Evolutionary conservation across 2,888 invertebrate genomes (phyloP).

Genomic region (Troides helena): DNA sequence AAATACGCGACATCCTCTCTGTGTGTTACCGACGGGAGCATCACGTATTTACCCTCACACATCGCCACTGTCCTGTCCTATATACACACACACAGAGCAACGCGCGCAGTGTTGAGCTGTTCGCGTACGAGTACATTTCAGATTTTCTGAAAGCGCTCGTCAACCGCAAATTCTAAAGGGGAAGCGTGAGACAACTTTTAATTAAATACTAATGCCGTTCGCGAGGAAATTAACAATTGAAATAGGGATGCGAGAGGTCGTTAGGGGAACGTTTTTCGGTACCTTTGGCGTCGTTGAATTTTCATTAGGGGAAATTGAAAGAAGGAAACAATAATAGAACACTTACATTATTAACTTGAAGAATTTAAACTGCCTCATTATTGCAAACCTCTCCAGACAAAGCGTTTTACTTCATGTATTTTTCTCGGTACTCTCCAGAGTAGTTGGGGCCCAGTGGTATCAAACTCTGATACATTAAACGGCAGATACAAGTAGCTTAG

Average conservation of each 20-base stretch:
- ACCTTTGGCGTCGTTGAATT: not conserved
- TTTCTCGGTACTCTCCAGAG: no score
- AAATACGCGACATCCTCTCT: not conserved
- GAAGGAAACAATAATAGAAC: not conserved
- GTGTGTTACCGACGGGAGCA: not conserved
- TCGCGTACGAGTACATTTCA: constrained; percentile 27
- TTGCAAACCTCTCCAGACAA: no score
- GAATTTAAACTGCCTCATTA: no score
- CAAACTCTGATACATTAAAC: no score
- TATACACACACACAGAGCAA: not conserved
- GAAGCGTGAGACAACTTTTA: constrained; percentile 66
- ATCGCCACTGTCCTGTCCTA: not conserved
- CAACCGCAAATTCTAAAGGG: constrained; percentile 49
- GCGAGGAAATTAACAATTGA: constrained; percentile 64
- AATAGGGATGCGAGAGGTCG: constrained; percentile 46
- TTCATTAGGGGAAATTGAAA: not conserved
- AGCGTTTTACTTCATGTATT: no score
- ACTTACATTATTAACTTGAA: not conserved
- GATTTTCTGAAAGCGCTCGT: constrained; percentile 51
- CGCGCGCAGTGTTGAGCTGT: not conserved
- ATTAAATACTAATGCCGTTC: constrained; percentile 73
- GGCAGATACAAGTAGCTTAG: no score
- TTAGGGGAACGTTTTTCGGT: constrained; percentile 19
- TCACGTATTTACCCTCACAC: not conserved
- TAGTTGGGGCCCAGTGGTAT: no score